Evolutionary conservation across 2,113 vertebrate species (phyloP).

Genomic region (Prolemur simus): DNA sequence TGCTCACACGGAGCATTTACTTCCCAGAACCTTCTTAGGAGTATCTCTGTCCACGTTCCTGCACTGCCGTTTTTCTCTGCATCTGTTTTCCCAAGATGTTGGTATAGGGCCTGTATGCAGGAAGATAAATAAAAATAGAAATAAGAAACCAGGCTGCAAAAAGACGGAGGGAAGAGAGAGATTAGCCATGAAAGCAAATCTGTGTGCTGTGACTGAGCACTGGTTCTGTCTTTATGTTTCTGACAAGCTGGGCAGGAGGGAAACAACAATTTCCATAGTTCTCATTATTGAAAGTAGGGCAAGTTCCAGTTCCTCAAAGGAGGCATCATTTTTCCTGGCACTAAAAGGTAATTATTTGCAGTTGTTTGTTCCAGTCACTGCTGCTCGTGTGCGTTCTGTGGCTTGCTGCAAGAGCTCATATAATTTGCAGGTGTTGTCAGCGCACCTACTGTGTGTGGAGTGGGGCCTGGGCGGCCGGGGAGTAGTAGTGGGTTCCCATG

Average conservation of each 20-base stretch:
- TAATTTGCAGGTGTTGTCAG: accelerated
- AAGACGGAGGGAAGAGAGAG: not conserved
- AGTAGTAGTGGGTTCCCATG: no score
- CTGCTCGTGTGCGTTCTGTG: not conserved
- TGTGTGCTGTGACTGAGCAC: accelerated
- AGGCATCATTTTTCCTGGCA: not conserved
- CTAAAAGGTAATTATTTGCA: not conserved
- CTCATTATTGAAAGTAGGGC: not conserved
- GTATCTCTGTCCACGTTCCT: not conserved
- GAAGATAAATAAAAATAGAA: not conserved
- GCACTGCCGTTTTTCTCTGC: not conserved
- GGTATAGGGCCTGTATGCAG: not conserved
- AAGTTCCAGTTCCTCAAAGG: not conserved
- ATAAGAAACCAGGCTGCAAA: not conserved
- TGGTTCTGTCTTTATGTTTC: not conserved
- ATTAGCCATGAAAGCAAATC: not conserved
- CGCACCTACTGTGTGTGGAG: not conserved
- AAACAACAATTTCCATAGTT: not conserved
- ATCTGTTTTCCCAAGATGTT: not conserved
- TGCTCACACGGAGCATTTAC: accelerated
- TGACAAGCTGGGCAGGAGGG: not conserved
- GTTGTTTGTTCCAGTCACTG: not conserved
- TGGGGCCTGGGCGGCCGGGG: no score
- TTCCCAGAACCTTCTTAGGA: not conserved
- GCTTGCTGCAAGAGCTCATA: not conserved